Evolutionary conservation across 2,113 vertebrate species (phyloP), one percentile per base, ranked within the genome.

Genomic region (Nansenia antarctica): DNA sequence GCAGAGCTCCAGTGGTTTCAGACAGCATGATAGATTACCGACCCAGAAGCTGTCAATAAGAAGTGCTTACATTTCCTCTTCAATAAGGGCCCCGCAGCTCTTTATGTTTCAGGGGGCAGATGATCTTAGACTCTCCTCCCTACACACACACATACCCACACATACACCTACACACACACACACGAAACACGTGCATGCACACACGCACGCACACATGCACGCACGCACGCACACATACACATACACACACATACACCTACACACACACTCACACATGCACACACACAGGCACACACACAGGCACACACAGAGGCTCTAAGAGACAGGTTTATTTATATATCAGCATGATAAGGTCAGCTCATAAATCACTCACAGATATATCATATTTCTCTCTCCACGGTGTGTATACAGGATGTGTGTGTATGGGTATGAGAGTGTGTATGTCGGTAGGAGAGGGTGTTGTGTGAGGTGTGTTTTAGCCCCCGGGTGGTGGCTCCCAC

Each of bases 351-450:
- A 66, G 67, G 70, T 74, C 60, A 65, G 47, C 62, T 69, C 62
- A 69, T 72, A 80, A 76, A 76, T 76, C 78, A 72, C 66, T 67
- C 53, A 68, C 68, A 27, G 65, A 76, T 69, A 62, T n/a, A n/a
- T n/a, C n/a, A 30, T 54, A 61, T 76, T 67, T 37, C 27, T n/a
- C 54, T 37, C 11, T 70, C 31, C 20, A 7, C 7, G 59, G 67
- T 49, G 42, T 49, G 27, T 49, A 18, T 37, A 12, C 30, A 26
- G 7, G 59, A 29, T 39, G 14, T 59, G 67, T 60, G 26, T 20
- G 54, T 59, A 26, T 24, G 59, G 47, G 26, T 9, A 45, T 31
- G 29, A 32, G 53, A 24, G 32, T 49, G 45, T 72, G 27, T 68
- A 30, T 18, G 0, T 67, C 9, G n/a, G 30, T 6, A n/a, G 12